Evolutionary conservation across 2,113 vertebrate genomes (phyloP).

Genomic region (Hyaena hyaena): DNA sequence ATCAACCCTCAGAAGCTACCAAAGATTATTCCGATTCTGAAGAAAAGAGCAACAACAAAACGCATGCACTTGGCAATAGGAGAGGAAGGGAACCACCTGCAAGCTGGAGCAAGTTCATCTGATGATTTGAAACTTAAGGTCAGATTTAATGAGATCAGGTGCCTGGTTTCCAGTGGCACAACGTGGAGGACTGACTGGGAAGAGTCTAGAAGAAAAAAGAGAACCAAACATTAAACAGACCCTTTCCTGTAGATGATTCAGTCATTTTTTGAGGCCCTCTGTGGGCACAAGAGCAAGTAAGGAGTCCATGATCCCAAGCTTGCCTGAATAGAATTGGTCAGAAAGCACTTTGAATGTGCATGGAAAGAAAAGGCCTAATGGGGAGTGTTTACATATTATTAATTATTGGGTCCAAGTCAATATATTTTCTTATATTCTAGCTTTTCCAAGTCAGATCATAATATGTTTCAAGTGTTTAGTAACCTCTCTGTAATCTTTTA

Average conservation of each 20-base stretch:
- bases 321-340: not conserved
- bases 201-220: not conserved
- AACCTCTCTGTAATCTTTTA: not conserved
- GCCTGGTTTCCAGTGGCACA: not conserved
- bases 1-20: not conserved
- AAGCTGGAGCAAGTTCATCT: not conserved
- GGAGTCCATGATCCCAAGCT: not conserved
- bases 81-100: not conserved
- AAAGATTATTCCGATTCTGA: slow-evolving; percentile 40
- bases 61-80: not conserved
- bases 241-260: not conserved
- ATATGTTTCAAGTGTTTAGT: not conserved
- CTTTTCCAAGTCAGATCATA: not conserved
- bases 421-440: not conserved
- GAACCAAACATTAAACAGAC: not conserved
- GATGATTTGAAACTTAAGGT: not conserved
- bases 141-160: not conserved
- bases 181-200: not conserved
- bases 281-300: not conserved
- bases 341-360: not conserved
- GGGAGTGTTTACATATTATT: not conserved
- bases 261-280: not conserved
- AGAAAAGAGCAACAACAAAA: not conserved
- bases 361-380: not conserved
- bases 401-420: not conserved